Evolutionary conservation across 2,888 invertebrate species (phyloP).

Genomic region (Phalera bucephala): DNA sequence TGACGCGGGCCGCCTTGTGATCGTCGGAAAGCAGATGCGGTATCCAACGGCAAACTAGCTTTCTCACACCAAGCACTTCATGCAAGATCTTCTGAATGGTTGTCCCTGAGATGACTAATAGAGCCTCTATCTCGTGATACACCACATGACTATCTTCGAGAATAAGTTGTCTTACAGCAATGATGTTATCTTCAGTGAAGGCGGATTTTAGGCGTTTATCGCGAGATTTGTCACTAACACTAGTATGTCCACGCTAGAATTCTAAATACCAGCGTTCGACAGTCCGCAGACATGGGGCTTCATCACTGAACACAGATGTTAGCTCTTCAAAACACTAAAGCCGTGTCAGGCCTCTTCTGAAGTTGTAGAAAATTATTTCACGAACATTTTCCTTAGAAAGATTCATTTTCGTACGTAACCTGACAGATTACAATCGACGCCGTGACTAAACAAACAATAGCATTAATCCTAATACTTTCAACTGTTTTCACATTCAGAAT

Average conservation of each 20-base stretch:
- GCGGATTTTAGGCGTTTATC: conserved; percentile 21
- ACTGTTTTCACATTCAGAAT: neutral
- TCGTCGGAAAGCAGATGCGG: no score
- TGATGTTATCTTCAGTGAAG: conserved; percentile 1
- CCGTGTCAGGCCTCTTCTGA: conserved; percentile 13
- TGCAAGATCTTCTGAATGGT: no score
- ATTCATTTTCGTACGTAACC: conserved; percentile 11
- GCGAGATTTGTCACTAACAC: conserved; percentile 18
- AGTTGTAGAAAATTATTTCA: conserved; percentile 16
- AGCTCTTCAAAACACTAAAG: conserved; percentile 15
- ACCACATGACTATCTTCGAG: neutral
- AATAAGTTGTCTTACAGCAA: neutral
- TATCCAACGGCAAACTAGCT: no score
- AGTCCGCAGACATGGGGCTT: conserved; percentile 4
- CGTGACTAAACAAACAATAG: conserved; percentile 8
- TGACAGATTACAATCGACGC: conserved; percentile 8
- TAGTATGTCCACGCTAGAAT: conserved; percentile 18
- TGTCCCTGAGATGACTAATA: no score
- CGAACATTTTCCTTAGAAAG: conserved; percentile 7
- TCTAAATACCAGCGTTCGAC: conserved; percentile 11
- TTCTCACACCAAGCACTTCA: no score
- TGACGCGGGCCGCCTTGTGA: no score
- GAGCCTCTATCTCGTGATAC: neutral
- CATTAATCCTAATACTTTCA: conserved; percentile 4
- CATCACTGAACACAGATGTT: conserved; percentile 6